Conservation (phyloP, 2,113 vertebrate genomes). For the Petrocephalus microphthalmus region DNA sequence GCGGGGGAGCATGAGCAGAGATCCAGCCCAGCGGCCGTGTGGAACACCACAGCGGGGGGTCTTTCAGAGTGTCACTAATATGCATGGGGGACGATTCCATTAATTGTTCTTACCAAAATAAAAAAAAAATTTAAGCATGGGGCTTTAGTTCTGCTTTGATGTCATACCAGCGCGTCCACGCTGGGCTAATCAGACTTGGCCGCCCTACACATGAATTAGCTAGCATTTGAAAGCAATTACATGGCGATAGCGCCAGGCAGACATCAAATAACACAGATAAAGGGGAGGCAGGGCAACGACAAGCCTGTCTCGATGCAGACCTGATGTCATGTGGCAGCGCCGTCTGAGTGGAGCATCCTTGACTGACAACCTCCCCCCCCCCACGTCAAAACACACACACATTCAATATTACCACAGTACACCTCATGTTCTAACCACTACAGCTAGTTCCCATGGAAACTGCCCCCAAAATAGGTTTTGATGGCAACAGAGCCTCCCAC, state of each 20-base stretch:
- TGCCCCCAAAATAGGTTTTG: slow-evolving; percentile 19
- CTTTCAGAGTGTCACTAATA: neutral
- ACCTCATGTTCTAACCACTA: neutral
- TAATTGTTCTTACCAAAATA: neutral
- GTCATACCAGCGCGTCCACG: neutral
- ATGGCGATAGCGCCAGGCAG: neutral
- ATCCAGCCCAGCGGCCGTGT: too few species aligned
- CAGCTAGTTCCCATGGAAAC: slow-evolving; percentile 28
- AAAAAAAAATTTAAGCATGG: neutral
- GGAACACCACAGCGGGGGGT: neutral
- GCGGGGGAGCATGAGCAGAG: neutral
- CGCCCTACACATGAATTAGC: neutral
- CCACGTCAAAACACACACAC: neutral
- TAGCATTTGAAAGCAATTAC: neutral
- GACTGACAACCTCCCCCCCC: neutral
- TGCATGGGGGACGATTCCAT: neutral
- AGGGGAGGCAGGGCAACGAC: neutral
- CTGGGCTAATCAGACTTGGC: neutral
- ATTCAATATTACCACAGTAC: slow-evolving; percentile 12
- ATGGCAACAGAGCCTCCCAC: slow-evolving; percentile 16
- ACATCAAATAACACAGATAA: neutral
- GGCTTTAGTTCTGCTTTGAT: neutral
- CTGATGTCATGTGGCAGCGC: neutral
- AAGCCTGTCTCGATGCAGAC: neutral
- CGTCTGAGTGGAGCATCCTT: neutral